A percentile compares a stretch with the other conserved stretches of the same genome.
These are phyloP conservation scores for Ashinkailepas kermadecensis DNA, from an alignment of 2,888 invertebrate genomes.

Conservation along the genomic window DNA sequence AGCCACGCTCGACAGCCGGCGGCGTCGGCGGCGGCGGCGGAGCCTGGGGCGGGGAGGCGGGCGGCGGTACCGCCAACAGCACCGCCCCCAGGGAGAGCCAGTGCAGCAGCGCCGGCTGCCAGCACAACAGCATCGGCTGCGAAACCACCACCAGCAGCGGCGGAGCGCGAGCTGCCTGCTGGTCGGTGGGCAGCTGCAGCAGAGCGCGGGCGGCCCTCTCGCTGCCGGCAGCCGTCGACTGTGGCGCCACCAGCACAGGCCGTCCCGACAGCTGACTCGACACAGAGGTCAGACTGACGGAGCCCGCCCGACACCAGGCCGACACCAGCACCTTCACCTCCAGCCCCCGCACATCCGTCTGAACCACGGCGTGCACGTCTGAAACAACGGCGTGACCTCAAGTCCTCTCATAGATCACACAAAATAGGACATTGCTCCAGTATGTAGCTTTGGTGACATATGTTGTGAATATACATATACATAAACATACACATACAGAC, in stretches of 20 bases:
- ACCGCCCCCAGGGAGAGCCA: not conserved
- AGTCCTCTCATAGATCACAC: too few species aligned
- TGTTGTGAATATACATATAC: too few species aligned
- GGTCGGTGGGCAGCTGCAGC: not conserved
- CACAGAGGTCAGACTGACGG: constrained; percentile 26
- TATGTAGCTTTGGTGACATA: too few species aligned
- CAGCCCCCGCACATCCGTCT: constrained; percentile 33
- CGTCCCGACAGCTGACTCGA: not conserved
- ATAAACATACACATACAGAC: too few species aligned
- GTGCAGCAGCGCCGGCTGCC: constrained; percentile 16
- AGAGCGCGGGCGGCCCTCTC: not conserved
- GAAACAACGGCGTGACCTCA: too few species aligned
- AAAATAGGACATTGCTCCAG: too few species aligned
- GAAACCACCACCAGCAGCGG: not conserved
- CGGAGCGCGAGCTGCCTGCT: too few species aligned
- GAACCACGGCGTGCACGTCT: constrained; percentile 27
- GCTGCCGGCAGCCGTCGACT: not conserved
- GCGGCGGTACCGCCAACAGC: not conserved
- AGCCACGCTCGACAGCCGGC: not conserved
- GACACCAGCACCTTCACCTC: constrained; percentile 24
- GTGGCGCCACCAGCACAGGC: not conserved
- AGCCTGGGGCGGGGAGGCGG: not conserved
- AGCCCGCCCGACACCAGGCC: constrained; percentile 23
- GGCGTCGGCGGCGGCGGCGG: not conserved
- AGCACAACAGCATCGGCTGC: not conserved